These are phyloP conservation scores for Homalodisca vitripennis DNA, from an alignment of 1,140 invertebrate species.

Conservation along the genomic window DNA sequence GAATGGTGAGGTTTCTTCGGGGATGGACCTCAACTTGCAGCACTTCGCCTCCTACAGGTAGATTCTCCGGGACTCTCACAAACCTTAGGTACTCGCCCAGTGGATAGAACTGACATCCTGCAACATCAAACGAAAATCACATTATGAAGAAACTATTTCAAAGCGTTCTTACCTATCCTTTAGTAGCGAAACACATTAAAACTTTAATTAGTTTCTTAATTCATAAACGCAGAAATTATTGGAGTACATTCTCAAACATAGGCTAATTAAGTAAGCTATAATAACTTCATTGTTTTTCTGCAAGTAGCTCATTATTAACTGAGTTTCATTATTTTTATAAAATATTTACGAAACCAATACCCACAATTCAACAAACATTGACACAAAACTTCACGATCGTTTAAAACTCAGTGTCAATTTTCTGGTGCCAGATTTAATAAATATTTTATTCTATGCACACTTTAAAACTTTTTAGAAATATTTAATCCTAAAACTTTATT, in stretches of 20 bases:
- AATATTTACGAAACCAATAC: too few relatives aligned
- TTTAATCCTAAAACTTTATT: too few relatives aligned
- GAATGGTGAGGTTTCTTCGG: conserved; percentile 64
- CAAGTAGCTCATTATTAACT: too few relatives aligned
- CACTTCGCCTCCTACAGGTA: conserved; percentile 65
- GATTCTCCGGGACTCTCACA: conserved; percentile 69
- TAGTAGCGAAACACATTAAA: neutral
- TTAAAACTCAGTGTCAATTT: too few relatives aligned
- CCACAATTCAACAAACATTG: too few relatives aligned
- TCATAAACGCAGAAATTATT: neutral
- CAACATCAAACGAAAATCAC: conserved; percentile 42
- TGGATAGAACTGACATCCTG: conserved; percentile 79
- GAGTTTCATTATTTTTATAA: too few relatives aligned
- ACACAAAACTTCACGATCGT: too few relatives aligned
- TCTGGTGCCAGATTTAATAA: too few relatives aligned
- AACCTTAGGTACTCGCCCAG: conserved; percentile 73
- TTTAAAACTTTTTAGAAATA: too few relatives aligned
- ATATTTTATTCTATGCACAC: too few relatives aligned
- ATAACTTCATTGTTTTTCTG: neutral
- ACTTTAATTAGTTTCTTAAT: neutral
- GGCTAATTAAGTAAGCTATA: neutral
- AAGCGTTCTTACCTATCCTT: neutral
- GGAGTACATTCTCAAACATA: neutral
- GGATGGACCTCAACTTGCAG: conserved; percentile 71
- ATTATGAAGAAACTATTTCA: neutral